A percentile compares a stretch with the other conserved stretches of the same genome.
Evolutionary conservation across 2,113 vertebrate genomes (phyloP).

Genomic region (Hipposideros armiger): DNA sequence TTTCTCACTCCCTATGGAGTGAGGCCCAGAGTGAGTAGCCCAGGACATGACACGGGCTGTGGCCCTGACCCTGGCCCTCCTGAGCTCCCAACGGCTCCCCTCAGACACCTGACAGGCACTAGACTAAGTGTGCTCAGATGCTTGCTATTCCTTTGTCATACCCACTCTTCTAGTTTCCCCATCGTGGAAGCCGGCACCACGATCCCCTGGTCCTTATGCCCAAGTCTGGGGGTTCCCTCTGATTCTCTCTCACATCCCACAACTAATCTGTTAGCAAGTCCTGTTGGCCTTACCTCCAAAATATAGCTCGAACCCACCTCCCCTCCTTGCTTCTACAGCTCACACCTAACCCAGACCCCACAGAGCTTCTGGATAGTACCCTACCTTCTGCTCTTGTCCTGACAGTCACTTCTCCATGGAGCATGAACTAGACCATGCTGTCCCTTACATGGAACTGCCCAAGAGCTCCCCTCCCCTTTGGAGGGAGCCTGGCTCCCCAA

Average conservation of each 20-base stretch:
- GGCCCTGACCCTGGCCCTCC: neutral
- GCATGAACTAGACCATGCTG: rapidly evolving
- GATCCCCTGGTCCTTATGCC: neutral
- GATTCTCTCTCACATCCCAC: neutral
- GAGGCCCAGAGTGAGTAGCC: rapidly evolving
- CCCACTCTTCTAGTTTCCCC: neutral
- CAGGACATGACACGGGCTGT: no score
- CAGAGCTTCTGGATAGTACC: rapidly evolving
- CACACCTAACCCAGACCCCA: neutral
- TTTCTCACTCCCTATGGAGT: no score
- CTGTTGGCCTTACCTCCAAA: neutral
- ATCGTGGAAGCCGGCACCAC: neutral
- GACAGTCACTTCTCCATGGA: neutral
- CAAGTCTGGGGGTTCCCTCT: neutral
- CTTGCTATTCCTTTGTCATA: neutral
- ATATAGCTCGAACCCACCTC: no score
- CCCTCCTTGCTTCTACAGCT: neutral
- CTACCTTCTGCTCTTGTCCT: neutral
- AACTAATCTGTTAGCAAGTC: neutral
- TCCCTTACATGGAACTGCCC: neutral
- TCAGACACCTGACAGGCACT: neutral
- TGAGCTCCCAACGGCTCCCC: neutral
- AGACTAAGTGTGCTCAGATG: neutral
- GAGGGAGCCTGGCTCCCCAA: neutral
- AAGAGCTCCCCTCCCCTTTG: neutral